A percentile compares a stretch with the other conserved stretches of the same genome.
Conservation (phyloP, 2,888 invertebrate genomes). For the Bruchidius siliquastri region DNA sequence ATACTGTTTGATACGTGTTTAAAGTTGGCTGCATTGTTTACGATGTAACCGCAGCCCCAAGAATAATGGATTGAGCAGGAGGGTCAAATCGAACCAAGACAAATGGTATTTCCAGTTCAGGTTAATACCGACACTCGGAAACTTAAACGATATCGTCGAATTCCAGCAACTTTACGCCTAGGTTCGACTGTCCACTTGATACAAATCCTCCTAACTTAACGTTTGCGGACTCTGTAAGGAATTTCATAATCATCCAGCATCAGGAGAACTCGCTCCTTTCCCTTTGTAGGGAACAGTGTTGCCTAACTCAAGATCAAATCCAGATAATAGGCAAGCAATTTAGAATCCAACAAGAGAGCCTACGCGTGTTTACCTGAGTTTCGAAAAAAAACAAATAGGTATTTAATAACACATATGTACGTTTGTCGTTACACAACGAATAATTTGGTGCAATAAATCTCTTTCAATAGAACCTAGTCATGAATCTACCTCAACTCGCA, state of each 20-base stretch:
- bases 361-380: too few species aligned
- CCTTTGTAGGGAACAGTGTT: neutral
- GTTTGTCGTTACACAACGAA: too few species aligned
- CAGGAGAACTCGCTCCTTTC: neutral
- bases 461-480: too few species aligned
- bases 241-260: conserved; percentile 31
- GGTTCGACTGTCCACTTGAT: conserved; percentile 25
- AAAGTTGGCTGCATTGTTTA: conserved; percentile 48
- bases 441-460: too few species aligned
- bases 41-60: conserved; percentile 45
- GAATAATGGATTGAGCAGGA: conserved; percentile 41
- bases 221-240: conserved; percentile 33
- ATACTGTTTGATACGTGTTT: conserved; percentile 46
- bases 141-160: conserved; percentile 43
- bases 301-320: conserved; percentile 23
- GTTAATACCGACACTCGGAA: conserved; percentile 46
- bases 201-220: conserved; percentile 25
- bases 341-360: too few species aligned
- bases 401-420: too few species aligned
- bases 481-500: too few species aligned
- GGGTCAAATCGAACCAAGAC: conserved; percentile 48
- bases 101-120: conserved; percentile 47
- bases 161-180: conserved; percentile 34
- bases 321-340: neutral
- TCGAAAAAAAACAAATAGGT: too few species aligned